Evolutionary conservation across 2,113 vertebrate genomes (phyloP).

Genomic region (Erpornis zantholeuca): DNA sequence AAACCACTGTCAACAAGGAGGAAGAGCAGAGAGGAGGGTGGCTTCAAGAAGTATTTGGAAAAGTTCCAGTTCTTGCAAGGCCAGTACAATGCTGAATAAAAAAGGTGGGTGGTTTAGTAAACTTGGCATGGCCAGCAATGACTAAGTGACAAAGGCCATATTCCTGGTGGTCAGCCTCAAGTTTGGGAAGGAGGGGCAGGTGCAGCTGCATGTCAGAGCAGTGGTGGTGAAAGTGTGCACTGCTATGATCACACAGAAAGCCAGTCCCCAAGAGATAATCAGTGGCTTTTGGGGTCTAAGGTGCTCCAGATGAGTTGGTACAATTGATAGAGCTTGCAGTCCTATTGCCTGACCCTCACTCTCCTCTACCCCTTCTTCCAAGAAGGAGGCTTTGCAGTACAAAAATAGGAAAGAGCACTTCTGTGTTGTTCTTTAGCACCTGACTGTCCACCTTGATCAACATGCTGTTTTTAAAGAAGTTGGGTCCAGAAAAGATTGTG

Average conservation of each 20-base stretch:
- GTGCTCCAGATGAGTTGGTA: neutral
- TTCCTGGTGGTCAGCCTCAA: neutral
- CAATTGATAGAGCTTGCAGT: neutral
- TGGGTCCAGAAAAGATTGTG: neutral
- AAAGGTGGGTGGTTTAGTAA: neutral
- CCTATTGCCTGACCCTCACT: neutral
- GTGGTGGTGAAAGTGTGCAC: neutral
- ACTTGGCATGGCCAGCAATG: neutral
- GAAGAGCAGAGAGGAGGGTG: neutral
- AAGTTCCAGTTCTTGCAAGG: neutral
- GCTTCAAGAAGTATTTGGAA: neutral
- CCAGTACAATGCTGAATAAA: neutral
- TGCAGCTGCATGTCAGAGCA: neutral
- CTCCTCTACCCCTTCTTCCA: neutral
- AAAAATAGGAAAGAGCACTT: neutral
- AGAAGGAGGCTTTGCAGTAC: neutral
- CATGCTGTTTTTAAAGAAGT: neutral
- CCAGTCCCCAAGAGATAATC: neutral
- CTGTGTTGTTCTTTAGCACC: neutral
- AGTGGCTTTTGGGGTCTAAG: neutral
- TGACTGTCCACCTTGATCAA: neutral
- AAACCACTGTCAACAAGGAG: neutral
- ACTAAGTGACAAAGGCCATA: neutral
- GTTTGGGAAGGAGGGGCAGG: neutral
- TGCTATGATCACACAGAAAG: neutral